Evolutionary conservation across 2,888 invertebrate genomes (phyloP), one percentile per base, ranked within the genome.

Genomic region (Asteroscopus sphinx): DNA sequence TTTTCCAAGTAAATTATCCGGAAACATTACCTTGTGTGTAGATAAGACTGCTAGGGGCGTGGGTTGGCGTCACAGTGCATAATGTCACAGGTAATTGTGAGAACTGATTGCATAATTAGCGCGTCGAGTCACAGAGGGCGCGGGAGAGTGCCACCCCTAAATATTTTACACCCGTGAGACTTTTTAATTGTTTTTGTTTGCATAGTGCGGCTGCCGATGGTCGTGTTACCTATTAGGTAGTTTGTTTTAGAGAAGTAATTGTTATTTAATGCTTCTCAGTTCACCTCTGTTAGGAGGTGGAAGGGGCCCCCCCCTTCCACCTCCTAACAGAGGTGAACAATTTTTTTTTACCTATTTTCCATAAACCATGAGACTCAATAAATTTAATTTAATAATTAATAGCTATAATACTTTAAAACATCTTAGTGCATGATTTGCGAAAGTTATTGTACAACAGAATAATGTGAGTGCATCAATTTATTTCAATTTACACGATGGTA

Each of bases 41-140:
- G 56, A 69, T 70, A 67, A 68, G 62, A 71, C 55, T 49, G 47
- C 45, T 1, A 28, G 55, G 65, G 56, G 72, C 63, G 74, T 76
- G 68, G 70, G 68, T 66, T 36, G 48, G 46, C 44, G 57, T 64
- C 70, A 57, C 21, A 72, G 71, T 83, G 86, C 70, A 57, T 16
- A 72, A 70, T 83, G 86, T 83, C 82, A 79, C 76, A 78, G 78
- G 77, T 92, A 92, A 93, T 92, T 92, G 93, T 94, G 93, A 91
- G 93, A 94, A 93, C 92, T 92, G 89, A 91, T 89, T 88, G 88
- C 73, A 82, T 93, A 92, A 94, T 93, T 94, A 93, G 92, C 88
- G 86, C 88, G 89, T 85, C 87, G 81, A 87, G 88, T 85, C 89
- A 80, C 84, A 74, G 84, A 85, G 93, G 92, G 92, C 92, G 92